These are phyloP conservation scores for Tenthredo livida DNA, from an alignment of 2,888 invertebrate genomes.

Conservation along the genomic window DNA sequence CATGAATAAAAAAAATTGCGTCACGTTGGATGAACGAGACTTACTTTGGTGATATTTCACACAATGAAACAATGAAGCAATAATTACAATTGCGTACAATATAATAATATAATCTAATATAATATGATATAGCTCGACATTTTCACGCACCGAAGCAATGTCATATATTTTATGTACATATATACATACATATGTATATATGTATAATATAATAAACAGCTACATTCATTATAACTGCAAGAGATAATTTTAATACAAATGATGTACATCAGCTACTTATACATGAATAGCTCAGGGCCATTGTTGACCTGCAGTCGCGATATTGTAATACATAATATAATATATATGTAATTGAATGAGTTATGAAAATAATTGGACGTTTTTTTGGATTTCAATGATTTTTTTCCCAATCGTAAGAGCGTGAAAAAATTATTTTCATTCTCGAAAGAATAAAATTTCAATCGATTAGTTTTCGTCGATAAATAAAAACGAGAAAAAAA, in stretches of 20 bases:
- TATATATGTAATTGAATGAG: not conserved
- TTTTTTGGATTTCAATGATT: too few relatives aligned
- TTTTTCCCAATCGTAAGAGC: too few relatives aligned
- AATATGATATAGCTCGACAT: not conserved
- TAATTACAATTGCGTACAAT: not conserved
- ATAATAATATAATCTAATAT: not conserved
- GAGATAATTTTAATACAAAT: slow-evolving; percentile 28
- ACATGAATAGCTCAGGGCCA: slow-evolving; percentile 22
- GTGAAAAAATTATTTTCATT: too few relatives aligned
- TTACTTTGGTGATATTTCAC: not conserved
- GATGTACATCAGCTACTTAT: slow-evolving; percentile 2
- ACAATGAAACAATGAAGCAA: not conserved
- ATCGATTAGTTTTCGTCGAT: too few relatives aligned
- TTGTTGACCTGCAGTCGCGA: not conserved
- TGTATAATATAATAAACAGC: not conserved
- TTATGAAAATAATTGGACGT: not conserved
- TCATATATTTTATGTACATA: not conserved
- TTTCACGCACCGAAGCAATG: not conserved
- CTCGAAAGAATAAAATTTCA: too few relatives aligned
- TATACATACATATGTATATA: too few relatives aligned
- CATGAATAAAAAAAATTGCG: too few relatives aligned
- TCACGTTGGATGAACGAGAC: too few relatives aligned
- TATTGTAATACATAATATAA: too few relatives aligned
- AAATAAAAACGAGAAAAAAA: too few relatives aligned
- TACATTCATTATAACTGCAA: not conserved